Conservation (phyloP, 2,888 invertebrate species). For the Anagyrus pseudococci region DNA sequence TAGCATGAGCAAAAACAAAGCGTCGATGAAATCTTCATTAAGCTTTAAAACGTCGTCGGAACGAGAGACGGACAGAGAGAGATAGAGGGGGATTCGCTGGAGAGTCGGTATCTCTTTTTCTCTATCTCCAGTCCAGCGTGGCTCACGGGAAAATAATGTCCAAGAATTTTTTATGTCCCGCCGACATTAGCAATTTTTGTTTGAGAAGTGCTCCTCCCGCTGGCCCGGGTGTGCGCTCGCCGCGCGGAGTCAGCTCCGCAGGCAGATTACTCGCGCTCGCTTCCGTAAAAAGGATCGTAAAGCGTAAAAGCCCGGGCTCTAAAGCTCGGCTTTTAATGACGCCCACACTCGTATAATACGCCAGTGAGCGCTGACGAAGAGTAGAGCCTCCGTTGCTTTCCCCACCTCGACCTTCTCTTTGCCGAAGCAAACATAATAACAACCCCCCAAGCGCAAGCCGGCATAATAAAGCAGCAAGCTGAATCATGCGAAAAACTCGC, state of each 20-base stretch:
- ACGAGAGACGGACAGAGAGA: neutral
- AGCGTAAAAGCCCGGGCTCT: constrained; percentile 55
- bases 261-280: constrained; percentile 47
- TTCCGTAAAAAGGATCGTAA: constrained; percentile 53
- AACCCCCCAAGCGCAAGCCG: constrained; percentile 2
- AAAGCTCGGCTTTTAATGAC: constrained; percentile 55
- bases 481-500: constrained; percentile 38
- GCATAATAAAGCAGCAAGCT: constrained; percentile 38
- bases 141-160: neutral
- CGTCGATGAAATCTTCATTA: constrained; percentile 35
- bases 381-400: too few species aligned
- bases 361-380: constrained; percentile 16
- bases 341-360: constrained; percentile 49
- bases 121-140: too few species aligned
- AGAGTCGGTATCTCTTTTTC: too few species aligned
- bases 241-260: constrained; percentile 18
- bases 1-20: neutral
- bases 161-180: constrained; percentile 30
- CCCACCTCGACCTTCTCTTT: constrained; percentile 40
- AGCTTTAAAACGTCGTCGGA: constrained; percentile 10
- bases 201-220: constrained; percentile 33
- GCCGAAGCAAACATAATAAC: constrained; percentile 38
- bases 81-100: too few species aligned
- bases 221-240: too few species aligned
- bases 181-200: constrained; percentile 39